Evolutionary conservation across 2,888 invertebrate genomes (phyloP).

Genomic region (Notodonta ziczac): DNA sequence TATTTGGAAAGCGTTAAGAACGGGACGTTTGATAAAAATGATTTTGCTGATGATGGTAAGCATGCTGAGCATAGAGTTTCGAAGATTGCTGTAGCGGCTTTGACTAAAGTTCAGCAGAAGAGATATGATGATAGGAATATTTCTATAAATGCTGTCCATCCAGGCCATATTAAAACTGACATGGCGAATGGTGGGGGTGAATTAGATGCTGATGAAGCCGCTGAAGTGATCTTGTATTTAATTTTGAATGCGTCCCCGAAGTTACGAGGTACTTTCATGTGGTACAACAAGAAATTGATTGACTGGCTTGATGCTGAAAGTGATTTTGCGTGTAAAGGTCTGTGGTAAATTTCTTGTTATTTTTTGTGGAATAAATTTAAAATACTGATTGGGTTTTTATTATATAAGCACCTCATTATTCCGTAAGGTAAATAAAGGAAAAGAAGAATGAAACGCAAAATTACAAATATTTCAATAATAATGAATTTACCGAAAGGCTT

Average conservation of each 20-base stretch:
- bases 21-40: conserved; percentile 66
- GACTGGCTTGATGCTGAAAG: conserved; percentile 84
- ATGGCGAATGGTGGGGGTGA: conserved; percentile 82
- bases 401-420: too few species aligned
- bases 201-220: conserved; percentile 84
- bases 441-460: too few species aligned
- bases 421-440: too few species aligned
- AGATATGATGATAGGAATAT: conserved; percentile 64
- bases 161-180: conserved; percentile 69
- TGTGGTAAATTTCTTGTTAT: conserved; percentile 44
- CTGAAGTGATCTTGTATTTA: conserved; percentile 84
- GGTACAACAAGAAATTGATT: conserved; percentile 84
- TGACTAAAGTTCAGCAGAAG: conserved; percentile 68
- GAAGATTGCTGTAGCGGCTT: conserved; percentile 69
- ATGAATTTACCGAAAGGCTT: too few species aligned
- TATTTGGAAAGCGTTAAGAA: conserved; percentile 73
- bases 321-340: conserved; percentile 61
- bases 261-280: conserved; percentile 87
- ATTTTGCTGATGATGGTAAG: conserved; percentile 75
- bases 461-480: too few species aligned
- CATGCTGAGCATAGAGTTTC: conserved; percentile 76
- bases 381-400: background rate
- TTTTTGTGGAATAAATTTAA: background rate
- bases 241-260: conserved; percentile 85
- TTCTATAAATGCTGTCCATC: conserved; percentile 72